Evolutionary conservation across 2,888 invertebrate species (phyloP).

Genomic region (Julus scandinavius): DNA sequence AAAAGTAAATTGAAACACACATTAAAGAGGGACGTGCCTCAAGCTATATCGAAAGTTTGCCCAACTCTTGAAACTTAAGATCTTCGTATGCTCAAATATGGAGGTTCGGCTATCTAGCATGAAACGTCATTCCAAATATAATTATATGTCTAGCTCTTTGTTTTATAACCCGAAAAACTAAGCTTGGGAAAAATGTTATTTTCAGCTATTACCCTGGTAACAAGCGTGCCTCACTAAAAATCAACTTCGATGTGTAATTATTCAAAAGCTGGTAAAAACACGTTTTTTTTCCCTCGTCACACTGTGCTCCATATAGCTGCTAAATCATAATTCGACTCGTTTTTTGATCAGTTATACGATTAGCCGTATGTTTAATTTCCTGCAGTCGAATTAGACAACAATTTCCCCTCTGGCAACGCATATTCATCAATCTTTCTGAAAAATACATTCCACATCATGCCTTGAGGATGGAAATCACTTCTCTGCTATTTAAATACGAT

Average conservation of each 20-base stretch:
- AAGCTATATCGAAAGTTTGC: not conserved
- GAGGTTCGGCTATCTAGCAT: not conserved
- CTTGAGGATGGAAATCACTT: not conserved
- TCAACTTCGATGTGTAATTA: conserved; percentile 13
- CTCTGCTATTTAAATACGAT: not conserved
- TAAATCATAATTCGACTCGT: conserved; percentile 11
- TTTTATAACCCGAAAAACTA: not conserved
- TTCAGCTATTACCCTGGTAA: not conserved
- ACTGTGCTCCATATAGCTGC: conserved; percentile 30
- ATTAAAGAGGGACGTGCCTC: not conserved
- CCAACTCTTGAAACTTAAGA: not conserved
- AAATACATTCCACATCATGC: not conserved
- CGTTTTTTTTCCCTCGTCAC: not conserved
- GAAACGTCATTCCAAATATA: conserved; percentile 9
- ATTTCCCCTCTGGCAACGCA: not conserved
- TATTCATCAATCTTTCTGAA: conserved; percentile 23
- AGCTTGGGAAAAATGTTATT: not conserved
- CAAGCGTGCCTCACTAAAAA: not conserved
- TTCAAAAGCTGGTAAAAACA: conserved; percentile 16
- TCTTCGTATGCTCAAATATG: not conserved
- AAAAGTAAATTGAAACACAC: not conserved
- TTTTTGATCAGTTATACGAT: not conserved
- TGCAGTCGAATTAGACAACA: conserved; percentile 23
- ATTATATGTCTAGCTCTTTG: not conserved
- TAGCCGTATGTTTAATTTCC: conserved; percentile 11